Evolutionary conservation across 2,888 invertebrate species (phyloP), one percentile per base, ranked within the genome.

Genomic region (Aphrophora alni): DNA sequence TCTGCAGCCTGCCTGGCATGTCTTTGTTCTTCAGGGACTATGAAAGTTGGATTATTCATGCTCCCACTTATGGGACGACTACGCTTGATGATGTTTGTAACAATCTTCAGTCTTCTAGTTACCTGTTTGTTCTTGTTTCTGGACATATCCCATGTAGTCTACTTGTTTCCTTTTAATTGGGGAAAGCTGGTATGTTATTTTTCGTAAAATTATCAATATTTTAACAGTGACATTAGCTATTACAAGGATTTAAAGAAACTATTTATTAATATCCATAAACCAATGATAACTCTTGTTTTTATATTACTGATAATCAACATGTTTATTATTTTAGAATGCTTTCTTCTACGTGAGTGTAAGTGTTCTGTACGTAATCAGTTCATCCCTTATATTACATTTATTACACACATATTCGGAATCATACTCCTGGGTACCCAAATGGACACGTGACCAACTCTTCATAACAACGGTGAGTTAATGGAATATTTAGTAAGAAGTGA

Each of bases 111-210:
- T 88, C 89, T 94, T 86, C 91, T 95, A 86, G 91, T 94, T 88
- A 94, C 94, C 84, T 92, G 92, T 88, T 90, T 93, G 87, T 91
- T 95, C 89, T 90, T 94, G 87, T 94, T 95, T 90, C 92, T 94
- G 88, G 94, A 94, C 90, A 92, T 94, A 89, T 94, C 94, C 86
- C 93, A 94, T 88, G 91, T 94, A 87, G 91, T 93, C 87, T 93
- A 94, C 89, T 91, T 94, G 89, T 94, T 95, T 89, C 94, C 94
- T 85, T 92, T 94, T 87, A 93, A 94, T 88, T 94, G 94, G 94
- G 92, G 93, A 85, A 93, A 93, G 91, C 89, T 94, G 91, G 94
- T 94, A 89, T 91, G 93, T 74, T 59, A 59, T 78, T 33, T 26
- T 69, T 28, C 26, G n/a, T 24, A 24, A 82, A 51, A 27, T 26